Conservation (phyloP, 2,113 vertebrate genomes). For the Todiramphus saurophagus region DNA sequence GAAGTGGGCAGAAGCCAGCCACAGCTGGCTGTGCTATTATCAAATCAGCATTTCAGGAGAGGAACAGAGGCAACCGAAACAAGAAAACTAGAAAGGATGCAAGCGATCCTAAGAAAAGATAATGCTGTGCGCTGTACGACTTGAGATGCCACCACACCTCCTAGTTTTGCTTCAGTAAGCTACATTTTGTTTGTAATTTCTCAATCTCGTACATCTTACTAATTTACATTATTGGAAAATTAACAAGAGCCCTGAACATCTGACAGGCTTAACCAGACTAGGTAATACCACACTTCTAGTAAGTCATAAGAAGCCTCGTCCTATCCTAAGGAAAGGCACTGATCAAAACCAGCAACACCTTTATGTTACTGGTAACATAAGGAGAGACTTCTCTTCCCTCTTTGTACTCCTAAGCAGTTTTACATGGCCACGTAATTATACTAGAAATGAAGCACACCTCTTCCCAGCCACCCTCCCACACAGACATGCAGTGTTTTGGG, state of each 20-base stretch:
- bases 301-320: not conserved
- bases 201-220: not conserved
- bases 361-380: not conserved
- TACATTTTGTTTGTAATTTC: not conserved
- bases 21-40: not conserved
- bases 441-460: not conserved
- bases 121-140: not conserved
- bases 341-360: not conserved
- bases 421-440: not conserved
- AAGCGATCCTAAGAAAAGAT: not conserved
- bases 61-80: not conserved
- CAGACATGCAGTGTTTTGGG: rapidly evolving
- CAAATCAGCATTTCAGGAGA: conserved; percentile 10
- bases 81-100: not conserved
- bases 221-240: not conserved
- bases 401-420: not conserved
- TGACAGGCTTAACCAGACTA: not conserved
- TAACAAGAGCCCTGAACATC: not conserved
- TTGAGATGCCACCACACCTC: not conserved
- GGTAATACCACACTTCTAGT: not conserved
- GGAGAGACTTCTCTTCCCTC: not conserved
- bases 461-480: not conserved
- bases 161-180: not conserved
- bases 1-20: not conserved
- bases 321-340: not conserved